These are phyloP conservation scores for Peromyscus californicus DNA, from an alignment of 2,113 vertebrate genomes.

Conservation along the genomic window DNA sequence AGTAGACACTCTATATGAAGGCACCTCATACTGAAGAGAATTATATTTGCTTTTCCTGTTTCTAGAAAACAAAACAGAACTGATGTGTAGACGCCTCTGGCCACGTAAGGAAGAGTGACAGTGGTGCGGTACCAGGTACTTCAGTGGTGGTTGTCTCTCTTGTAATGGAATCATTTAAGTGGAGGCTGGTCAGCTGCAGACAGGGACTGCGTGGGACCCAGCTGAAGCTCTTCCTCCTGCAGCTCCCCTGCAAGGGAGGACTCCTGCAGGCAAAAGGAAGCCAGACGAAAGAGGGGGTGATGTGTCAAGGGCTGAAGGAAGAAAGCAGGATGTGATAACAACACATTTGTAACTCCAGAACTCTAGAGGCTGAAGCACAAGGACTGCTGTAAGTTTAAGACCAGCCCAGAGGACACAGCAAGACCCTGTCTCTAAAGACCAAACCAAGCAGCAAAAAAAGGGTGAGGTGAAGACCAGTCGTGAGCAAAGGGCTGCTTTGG, in stretches of 20 bases:
- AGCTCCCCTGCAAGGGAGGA: background rate
- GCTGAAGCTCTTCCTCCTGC: background rate
- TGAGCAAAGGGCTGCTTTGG: background rate
- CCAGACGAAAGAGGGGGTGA: background rate
- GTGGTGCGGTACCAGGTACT: background rate
- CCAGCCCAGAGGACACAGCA: background rate
- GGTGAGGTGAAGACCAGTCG: too few species aligned
- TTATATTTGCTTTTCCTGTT: background rate
- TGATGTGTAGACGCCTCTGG: background rate
- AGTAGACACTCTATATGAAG: background rate
- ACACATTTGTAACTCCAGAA: background rate
- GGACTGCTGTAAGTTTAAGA: too few species aligned
- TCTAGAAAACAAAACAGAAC: background rate
- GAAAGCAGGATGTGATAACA: background rate
- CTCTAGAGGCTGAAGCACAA: background rate
- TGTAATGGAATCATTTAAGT: too few species aligned
- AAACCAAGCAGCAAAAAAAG: background rate
- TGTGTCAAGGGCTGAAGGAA: background rate
- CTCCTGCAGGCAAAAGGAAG: background rate
- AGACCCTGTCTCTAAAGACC: background rate
- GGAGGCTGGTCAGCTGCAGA: background rate
- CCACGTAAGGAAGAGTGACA: background rate
- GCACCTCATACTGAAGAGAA: background rate
- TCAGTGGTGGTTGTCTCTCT: fast-evolving
- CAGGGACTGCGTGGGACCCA: background rate